phyloP scores from a whole-genome alignment of 1,140 invertebrate genomes.

The Anthonomus grandis region DNA sequence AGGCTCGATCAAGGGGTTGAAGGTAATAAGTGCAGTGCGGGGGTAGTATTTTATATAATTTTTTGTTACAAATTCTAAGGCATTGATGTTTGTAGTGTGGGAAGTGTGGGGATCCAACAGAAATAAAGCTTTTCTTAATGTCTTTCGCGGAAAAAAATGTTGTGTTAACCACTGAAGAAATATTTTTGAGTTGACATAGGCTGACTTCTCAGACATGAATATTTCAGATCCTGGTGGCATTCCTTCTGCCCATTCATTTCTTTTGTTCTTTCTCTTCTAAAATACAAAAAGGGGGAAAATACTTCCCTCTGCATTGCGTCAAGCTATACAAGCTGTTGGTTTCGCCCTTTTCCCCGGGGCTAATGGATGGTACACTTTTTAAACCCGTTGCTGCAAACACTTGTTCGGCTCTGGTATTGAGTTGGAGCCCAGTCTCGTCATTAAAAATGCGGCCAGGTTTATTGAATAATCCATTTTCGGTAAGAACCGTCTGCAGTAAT shows the following conservation, averaged over 20 bases:
- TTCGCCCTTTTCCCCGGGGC: conserved; percentile 44
- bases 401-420: conserved; percentile 38
- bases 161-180: conserved; percentile 44
- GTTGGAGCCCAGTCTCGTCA: conserved; percentile 39
- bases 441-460: conserved; percentile 37
- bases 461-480: conserved; percentile 31
- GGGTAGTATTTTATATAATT: conserved; percentile 31
- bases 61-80: conserved; percentile 28
- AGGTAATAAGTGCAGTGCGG: conserved; percentile 43
- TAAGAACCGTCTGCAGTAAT: conserved; percentile 15
- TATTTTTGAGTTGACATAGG: conserved; percentile 45
- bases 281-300: conserved; percentile 40
- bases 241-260: conserved; percentile 32
- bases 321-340: conserved; percentile 36
- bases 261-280: conserved; percentile 44
- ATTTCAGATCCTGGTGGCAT: conserved; percentile 40
- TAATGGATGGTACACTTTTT: conserved; percentile 39
- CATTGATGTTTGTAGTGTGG: conserved; percentile 31
- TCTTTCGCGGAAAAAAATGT: conserved; percentile 40
- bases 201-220: conserved; percentile 45
- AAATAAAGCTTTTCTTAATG: conserved; percentile 34
- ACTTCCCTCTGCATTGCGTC: conserved; percentile 40
- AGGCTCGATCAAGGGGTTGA: conserved; percentile 30
- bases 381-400: conserved; percentile 43
- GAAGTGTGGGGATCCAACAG: conserved; percentile 42